Evolutionary conservation across 2,113 vertebrate species (phyloP), one percentile per base, ranked within the genome.

Genomic region (Toxotes jaculatrix): DNA sequence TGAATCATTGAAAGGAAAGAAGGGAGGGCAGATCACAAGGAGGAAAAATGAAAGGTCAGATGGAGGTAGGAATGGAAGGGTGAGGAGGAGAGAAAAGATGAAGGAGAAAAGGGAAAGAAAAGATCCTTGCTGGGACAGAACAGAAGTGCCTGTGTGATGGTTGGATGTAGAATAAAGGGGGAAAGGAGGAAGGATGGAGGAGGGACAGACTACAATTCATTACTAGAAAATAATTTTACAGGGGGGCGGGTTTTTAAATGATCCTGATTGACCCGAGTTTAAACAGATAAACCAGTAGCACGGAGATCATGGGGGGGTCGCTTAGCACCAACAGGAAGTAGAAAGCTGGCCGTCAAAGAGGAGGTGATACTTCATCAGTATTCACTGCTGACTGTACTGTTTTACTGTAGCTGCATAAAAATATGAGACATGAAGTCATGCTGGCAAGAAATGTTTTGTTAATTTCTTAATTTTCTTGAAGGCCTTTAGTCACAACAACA

Each of bases 21-120:
- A 43, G 64, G 59, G 61, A 67, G 45, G 60, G 31, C 51, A 66
- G 85, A 77, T 76, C 40, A 74, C 19, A 72, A 42, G 51, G 53
- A 45, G 31, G 74, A 4, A 47, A 64, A 87, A 57, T 16, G 27
- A 87, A 86, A 89, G 83, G 83, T 89, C 82, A 80, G 62, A 71
- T 42, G 40, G 69, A 87, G 69, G 80, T 56, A 74, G 77, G 61
- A 74, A 66, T 34, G 36, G 59, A 66, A 36, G 53, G 59, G 34
- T 40, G 67, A 72, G 55, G 16, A 32, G 65, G 34, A 34, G 12
- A 65, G 47, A 49, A 45, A 66, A 5, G 53, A 47, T 49, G 47
- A 71, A 63, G 19, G 7, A 63, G 57, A 5, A 21, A n/a, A 19
- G 19, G 17, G 19, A 47, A 68, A 51, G 47, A 47, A 21, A 34